A percentile compares a stretch with the other conserved stretches of the same genome.
These are phyloP conservation scores for Albula goreensis DNA, from an alignment of 2,113 vertebrate genomes.

Conservation along the genomic window DNA sequence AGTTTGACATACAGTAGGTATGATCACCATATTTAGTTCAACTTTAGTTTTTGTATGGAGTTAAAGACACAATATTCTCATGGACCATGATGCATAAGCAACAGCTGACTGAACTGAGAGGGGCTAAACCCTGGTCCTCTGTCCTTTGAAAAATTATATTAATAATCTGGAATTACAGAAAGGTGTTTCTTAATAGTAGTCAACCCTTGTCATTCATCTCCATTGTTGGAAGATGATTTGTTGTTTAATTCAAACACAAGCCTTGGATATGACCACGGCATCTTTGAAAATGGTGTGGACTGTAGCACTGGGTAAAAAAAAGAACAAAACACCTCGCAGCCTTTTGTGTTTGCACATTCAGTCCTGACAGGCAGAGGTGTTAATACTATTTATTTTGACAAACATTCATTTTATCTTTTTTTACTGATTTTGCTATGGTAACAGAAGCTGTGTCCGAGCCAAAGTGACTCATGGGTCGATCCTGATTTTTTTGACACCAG, in stretches of 20 bases:
- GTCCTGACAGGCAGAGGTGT: neutral
- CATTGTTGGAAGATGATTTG: neutral
- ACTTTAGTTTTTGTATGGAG: neutral
- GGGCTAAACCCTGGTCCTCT: neutral
- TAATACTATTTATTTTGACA: neutral
- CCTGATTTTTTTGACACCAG: neutral
- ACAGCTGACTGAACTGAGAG: neutral
- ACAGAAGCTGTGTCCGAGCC: neutral
- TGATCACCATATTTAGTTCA: neutral
- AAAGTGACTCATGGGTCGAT: neutral
- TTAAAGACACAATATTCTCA: neutral
- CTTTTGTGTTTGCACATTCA: neutral
- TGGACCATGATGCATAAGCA: neutral
- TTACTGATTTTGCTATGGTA: neutral
- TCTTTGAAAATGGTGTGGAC: neutral
- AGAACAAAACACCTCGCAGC: neutral
- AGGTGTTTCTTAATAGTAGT: neutral
- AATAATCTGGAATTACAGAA: neutral
- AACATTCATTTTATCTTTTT: neutral
- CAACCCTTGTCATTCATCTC: neutral
- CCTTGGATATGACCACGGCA: neutral
- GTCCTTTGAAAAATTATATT: neutral
- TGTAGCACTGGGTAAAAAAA: neutral
- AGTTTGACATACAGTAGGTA: neutral
- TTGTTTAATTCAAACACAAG: neutral